Evolutionary conservation across 2,888 invertebrate species (phyloP).

Genomic region (Polymixis flavicincta): DNA sequence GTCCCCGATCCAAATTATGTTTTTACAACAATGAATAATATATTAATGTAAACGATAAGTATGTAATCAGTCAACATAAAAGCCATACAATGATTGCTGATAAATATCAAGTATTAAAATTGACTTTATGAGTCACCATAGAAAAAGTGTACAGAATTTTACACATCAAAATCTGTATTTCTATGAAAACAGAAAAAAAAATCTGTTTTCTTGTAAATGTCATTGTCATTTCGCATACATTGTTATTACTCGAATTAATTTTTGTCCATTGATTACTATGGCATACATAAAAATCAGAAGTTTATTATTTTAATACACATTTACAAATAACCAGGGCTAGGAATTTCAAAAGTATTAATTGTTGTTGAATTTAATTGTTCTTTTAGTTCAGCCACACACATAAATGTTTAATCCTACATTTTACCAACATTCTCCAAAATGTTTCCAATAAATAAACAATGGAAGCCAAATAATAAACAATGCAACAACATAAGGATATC

Average conservation of each 20-base stretch:
- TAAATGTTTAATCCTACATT: not conserved
- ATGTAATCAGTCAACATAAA: slow-evolving; percentile 6
- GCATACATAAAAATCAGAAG: not conserved
- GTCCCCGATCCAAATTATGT: not conserved
- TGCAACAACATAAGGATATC: not conserved
- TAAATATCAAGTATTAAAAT: not conserved
- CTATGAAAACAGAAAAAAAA: too few species aligned
- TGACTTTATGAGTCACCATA: not conserved
- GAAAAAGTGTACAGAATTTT: not conserved
- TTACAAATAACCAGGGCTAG: not conserved
- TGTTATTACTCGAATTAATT: not conserved
- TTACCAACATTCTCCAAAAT: not conserved
- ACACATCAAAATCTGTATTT: too few species aligned
- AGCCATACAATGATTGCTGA: not conserved
- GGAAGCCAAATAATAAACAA: slow-evolving; percentile 15
- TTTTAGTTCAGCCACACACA: not conserved
- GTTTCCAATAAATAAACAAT: slow-evolving; percentile 9
- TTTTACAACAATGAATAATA: not conserved
- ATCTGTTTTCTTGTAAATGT: not conserved
- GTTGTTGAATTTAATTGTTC: not conserved
- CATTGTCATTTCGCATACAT: not conserved
- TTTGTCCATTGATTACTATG: not conserved
- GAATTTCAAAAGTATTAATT: not conserved
- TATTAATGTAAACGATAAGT: not conserved
- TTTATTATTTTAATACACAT: not conserved